Conservation (phyloP, 2,797 vertebrate species). For the Hypotaenidia philippensis region DNA sequence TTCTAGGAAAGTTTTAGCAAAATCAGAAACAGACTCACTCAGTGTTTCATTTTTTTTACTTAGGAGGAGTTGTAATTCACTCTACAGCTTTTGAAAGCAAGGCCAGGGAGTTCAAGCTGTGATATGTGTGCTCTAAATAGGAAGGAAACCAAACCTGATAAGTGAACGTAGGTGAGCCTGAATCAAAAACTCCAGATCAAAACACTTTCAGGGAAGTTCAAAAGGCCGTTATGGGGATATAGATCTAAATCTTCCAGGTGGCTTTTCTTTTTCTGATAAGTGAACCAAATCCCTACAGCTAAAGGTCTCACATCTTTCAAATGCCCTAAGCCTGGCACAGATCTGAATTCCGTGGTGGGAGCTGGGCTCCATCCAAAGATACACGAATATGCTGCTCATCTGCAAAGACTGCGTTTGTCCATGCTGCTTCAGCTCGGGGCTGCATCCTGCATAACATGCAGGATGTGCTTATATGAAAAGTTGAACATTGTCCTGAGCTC, state of each 20-base stretch:
- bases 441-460: not conserved
- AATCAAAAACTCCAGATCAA: constrained; percentile 31
- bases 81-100: not conserved
- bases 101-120: not conserved
- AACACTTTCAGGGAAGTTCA: constrained; percentile 13
- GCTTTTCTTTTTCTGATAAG: constrained; percentile 42
- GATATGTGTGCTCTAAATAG: not conserved
- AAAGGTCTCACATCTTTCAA: constrained; percentile 2
- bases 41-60: not conserved
- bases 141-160: constrained; percentile 17
- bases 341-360: not conserved
- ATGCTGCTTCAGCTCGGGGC: not conserved
- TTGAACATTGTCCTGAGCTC: not conserved
- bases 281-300: not conserved
- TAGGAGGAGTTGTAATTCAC: not conserved
- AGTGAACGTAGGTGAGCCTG: not conserved
- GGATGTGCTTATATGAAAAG: not conserved
- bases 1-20: not conserved
- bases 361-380: not conserved
- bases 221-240: not conserved
- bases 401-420: not conserved
- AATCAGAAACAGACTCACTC: not conserved
- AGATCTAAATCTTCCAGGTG: constrained; percentile 36
- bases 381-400: not conserved
- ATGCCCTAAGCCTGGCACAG: not conserved